These are phyloP conservation scores for Parapristionchus giblindavisi DNA, from an alignment of 2,888 invertebrate genomes.

Conservation along the genomic window DNA sequence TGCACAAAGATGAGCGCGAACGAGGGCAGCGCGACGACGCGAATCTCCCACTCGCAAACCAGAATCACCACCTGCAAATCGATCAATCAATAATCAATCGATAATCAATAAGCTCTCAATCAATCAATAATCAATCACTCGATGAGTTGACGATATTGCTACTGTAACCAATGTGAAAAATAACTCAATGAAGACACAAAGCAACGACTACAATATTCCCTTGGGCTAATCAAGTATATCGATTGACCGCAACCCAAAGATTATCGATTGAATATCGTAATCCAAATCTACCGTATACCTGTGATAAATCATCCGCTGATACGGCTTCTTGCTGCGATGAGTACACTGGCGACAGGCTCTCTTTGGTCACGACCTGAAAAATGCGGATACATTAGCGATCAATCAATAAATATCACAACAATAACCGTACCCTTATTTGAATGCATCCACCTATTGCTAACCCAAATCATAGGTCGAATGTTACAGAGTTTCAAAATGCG, in stretches of 20 bases:
- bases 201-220: no score
- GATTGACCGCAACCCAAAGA: no score
- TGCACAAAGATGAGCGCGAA: conserved; percentile 61
- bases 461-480: no score
- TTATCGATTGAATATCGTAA: no score
- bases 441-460: not conserved
- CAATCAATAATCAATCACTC: no score
- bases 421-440: not conserved
- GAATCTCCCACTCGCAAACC: conserved; percentile 63
- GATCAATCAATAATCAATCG: no score
- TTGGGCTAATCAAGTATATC: no score
- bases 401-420: not conserved
- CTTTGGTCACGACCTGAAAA: conserved; percentile 60
- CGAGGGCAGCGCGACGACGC: conserved; percentile 62
- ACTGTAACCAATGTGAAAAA: not conserved
- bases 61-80: conserved; percentile 58
- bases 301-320: conserved; percentile 48
- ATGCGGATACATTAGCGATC: no score
- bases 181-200: not conserved
- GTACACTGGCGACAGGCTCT: conserved; percentile 56
- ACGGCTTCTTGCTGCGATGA: conserved; percentile 44
- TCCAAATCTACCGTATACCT: conserved; percentile 35
- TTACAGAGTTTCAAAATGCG: no score
- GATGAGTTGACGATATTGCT: not conserved
- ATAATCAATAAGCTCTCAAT: no score